Conservation (phyloP, 2,113 vertebrate species). For the Gallinago media region DNA sequence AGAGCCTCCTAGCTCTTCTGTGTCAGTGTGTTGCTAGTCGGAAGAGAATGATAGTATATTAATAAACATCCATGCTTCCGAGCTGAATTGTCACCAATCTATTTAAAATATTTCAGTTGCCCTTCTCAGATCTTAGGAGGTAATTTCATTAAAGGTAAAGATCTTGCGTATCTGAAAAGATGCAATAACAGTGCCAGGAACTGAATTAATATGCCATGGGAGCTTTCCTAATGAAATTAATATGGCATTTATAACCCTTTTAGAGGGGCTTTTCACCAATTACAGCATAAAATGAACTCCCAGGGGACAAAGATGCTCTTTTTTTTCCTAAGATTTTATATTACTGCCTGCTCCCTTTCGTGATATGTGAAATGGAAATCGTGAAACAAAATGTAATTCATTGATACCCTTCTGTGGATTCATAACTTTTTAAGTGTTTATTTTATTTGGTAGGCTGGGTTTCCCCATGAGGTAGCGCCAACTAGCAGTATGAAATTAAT, state of each 20-base stretch:
- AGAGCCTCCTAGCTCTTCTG: not conserved
- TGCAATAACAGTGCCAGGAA: not conserved
- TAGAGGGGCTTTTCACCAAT: slow-evolving; percentile 26
- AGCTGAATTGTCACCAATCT: not conserved
- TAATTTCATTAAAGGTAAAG: not conserved
- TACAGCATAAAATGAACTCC: slow-evolving; percentile 17
- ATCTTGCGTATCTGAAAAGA: slow-evolving; percentile 22
- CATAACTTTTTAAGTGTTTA: not conserved
- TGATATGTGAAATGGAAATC: not conserved
- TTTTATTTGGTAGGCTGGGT: not conserved
- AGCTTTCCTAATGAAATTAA: slow-evolving; percentile 57
- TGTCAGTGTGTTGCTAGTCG: not conserved
- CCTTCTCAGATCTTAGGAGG: not conserved
- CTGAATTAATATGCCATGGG: slow-evolving; percentile 14
- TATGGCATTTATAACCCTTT: slow-evolving; percentile 46
- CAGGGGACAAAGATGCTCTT: not conserved
- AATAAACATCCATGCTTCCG: not conserved
- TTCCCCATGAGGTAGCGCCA: not conserved
- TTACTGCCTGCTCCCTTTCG: not conserved
- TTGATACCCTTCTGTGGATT: not conserved
- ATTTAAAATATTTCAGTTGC: slow-evolving; percentile 9
- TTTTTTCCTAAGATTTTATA: not conserved
- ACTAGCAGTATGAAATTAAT: not conserved
- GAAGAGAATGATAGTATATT: not conserved
- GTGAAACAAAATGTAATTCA: not conserved